These are phyloP conservation scores for Phyto melanocephala DNA, from an alignment of 2,888 invertebrate species.

Conservation along the genomic window DNA sequence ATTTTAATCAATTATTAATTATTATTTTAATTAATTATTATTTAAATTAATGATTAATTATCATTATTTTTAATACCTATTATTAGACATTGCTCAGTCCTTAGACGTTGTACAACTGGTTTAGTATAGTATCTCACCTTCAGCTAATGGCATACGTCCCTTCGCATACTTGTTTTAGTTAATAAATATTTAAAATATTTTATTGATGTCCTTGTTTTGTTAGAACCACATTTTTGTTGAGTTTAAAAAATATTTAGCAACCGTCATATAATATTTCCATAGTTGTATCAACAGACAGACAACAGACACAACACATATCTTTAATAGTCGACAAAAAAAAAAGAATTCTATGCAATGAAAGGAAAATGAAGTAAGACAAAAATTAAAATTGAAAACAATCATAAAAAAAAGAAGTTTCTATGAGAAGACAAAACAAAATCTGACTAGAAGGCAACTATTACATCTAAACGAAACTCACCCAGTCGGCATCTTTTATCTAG, in stretches of 20 bases:
- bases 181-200: conserved; percentile 59
- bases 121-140: background rate
- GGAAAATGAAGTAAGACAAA: conserved; percentile 21
- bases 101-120: too few species aligned
- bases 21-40: too few species aligned
- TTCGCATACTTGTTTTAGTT: conserved; percentile 26
- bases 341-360: conserved; percentile 16
- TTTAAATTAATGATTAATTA: too few species aligned
- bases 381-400: conserved; percentile 39
- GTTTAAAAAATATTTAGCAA: conserved; percentile 35
- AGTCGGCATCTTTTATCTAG: conserved; percentile 63
- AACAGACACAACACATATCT: background rate
- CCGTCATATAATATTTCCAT: conserved; percentile 8
- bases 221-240: conserved; percentile 54
- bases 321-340: background rate
- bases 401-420: conserved; percentile 23
- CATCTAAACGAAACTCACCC: conserved; percentile 59
- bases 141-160: conserved; percentile 35
- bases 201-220: conserved; percentile 62
- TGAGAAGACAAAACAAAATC: conserved; percentile 38
- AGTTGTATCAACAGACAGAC: background rate
- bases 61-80: too few species aligned
- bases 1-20: too few species aligned
- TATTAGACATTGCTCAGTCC: too few species aligned
- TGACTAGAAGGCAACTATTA: background rate